Percentiles rank a stretch among this genome's conserved stretches.
These are phyloP conservation scores for Ailurus styani DNA, from an alignment of 2,113 vertebrate genomes.

Conservation along the genomic window DNA sequence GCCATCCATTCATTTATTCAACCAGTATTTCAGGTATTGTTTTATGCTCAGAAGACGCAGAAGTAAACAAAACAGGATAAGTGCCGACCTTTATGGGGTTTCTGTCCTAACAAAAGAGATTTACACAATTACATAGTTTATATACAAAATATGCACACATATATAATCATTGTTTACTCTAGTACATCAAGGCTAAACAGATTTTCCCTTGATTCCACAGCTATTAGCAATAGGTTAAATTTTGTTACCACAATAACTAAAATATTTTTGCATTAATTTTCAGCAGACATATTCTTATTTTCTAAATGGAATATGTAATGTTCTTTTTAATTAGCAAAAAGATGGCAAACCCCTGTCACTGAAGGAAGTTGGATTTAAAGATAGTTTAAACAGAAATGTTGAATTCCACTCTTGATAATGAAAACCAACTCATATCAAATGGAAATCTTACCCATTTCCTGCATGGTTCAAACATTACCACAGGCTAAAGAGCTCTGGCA, in stretches of 20 bases:
- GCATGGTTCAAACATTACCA: not conserved
- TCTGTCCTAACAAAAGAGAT: not conserved
- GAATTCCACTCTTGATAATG: not conserved
- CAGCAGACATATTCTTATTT: not conserved
- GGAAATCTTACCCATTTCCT: not conserved
- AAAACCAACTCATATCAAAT: not conserved
- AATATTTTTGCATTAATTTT: slow-evolving; percentile 42
- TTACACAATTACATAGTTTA: not conserved
- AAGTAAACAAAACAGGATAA: not conserved
- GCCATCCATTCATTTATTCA: slow-evolving; percentile 3
- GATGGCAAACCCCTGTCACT: not conserved
- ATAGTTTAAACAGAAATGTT: not conserved
- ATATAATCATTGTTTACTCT: not conserved
- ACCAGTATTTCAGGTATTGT: not conserved
- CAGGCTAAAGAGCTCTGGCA: not conserved
- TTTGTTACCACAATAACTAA: slow-evolving; percentile 29
- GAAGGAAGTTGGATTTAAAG: not conserved
- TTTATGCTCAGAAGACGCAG: not conserved
- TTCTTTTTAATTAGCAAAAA: not conserved
- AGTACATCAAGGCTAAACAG: not conserved
- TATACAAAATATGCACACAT: not conserved
- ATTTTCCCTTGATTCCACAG: slow-evolving; percentile 10
- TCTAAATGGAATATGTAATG: not conserved
- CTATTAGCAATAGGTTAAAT: slow-evolving; percentile 3
- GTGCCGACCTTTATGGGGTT: not conserved